phyloP scores from a whole-genome alignment of 2,113 vertebrate species.

The Strix uralensis region DNA sequence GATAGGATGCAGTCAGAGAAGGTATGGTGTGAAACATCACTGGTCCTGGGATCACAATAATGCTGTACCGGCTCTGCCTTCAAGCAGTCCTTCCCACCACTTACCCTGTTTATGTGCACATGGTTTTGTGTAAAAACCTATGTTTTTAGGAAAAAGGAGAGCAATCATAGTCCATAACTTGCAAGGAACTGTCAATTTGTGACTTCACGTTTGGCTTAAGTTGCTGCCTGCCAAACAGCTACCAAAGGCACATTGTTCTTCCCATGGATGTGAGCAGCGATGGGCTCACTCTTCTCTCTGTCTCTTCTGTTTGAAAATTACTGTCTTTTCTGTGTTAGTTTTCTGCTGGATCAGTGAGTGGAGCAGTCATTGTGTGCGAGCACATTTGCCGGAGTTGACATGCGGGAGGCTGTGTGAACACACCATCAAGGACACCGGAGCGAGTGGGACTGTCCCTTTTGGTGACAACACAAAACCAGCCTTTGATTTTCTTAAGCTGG shows the following conservation, averaged over 20 bases:
- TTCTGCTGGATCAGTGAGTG: background rate
- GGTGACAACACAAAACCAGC: background rate
- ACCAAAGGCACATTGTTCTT: background rate
- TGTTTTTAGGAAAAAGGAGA: background rate
- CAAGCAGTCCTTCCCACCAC: background rate
- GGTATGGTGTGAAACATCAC: background rate
- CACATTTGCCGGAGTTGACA: background rate
- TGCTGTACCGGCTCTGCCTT: background rate
- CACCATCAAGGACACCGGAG: background rate
- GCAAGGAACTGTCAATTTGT: background rate
- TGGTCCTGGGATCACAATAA: background rate
- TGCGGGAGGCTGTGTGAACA: accelerated
- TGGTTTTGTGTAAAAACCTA: background rate
- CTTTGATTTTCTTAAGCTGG: background rate
- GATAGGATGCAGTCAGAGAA: background rate
- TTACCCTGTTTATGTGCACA: background rate
- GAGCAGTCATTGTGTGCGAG: background rate
- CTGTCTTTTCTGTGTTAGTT: background rate
- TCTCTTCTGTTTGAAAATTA: background rate
- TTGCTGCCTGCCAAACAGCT: accelerated
- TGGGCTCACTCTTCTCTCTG: background rate
- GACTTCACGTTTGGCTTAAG: background rate
- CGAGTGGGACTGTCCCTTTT: background rate
- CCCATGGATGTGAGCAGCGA: background rate
- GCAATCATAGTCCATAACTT: background rate